phyloP scores from a whole-genome alignment of 2,888 invertebrate species.

The Lissocephala sabroskyi region DNA sequence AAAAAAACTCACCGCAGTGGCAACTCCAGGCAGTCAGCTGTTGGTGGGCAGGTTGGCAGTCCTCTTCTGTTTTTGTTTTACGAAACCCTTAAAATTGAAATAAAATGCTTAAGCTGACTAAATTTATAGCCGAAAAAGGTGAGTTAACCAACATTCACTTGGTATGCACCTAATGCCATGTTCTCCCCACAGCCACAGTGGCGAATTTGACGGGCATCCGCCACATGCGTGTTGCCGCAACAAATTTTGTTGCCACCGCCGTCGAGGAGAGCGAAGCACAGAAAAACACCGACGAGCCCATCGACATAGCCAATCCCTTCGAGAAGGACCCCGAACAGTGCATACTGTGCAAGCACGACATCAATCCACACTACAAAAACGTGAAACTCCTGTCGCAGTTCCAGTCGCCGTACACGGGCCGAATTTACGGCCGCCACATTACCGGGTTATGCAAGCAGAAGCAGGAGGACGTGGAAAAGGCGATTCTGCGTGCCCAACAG shows the following conservation, averaged over 20 bases:
- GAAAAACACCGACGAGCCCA: conserved; percentile 59
- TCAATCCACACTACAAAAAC: conserved; percentile 93
- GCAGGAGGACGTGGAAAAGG: conserved; percentile 81
- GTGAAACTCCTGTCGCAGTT: conserved; percentile 93
- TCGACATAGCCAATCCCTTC: conserved; percentile 85
- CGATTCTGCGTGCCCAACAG: conserved; percentile 83
- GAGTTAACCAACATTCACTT: conserved; percentile 12
- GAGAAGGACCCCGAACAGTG: conserved; percentile 82
- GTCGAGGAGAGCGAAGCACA: conserved; percentile 1
- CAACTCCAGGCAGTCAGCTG: neutral
- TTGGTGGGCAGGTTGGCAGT: neutral
- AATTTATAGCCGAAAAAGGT: conserved; percentile 43
- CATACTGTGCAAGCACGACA: conserved; percentile 86
- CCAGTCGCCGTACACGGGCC: conserved; percentile 94
- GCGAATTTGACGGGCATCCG: conserved; percentile 18
- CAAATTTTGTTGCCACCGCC: conserved; percentile 23
- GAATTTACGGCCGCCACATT: conserved; percentile 91
- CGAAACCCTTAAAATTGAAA: neutral
- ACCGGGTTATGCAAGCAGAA: conserved; percentile 92
- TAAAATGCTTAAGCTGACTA: conserved; percentile 47
- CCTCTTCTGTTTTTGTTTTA: neutral
- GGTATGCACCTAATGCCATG: neutral
- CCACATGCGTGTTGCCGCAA: conserved; percentile 3
- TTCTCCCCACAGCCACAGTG: conserved; percentile 17
- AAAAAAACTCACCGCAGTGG: too few relatives aligned